These are phyloP conservation scores for Clanis bilineata DNA, from an alignment of 2,888 invertebrate species.

Conservation along the genomic window DNA sequence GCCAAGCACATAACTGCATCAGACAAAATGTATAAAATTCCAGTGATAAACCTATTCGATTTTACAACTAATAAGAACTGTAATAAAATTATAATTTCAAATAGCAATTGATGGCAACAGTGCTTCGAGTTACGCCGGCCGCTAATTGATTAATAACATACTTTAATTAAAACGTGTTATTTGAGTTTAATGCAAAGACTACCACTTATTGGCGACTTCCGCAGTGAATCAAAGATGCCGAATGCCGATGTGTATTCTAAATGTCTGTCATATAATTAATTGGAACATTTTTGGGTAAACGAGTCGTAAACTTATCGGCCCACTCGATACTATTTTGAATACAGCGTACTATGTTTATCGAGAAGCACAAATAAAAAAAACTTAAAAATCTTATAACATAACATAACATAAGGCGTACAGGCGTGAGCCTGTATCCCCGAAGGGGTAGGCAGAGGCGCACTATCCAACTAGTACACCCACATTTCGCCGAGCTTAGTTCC, in stretches of 20 bases:
- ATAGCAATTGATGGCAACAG: not conserved
- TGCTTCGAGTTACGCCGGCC: not conserved
- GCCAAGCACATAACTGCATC: not conserved
- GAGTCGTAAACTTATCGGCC: not conserved
- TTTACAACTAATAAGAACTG: not conserved
- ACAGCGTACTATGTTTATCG: too few relatives aligned
- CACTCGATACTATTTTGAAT: not conserved
- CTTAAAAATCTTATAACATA: too few relatives aligned
- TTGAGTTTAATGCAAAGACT: not conserved
- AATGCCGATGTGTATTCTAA: not conserved
- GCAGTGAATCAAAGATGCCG: constrained; percentile 13
- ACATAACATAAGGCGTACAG: too few relatives aligned
- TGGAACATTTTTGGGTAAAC: not conserved
- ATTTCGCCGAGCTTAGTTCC: too few relatives aligned
- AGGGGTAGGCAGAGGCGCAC: too few relatives aligned
- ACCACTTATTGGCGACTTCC: constrained; percentile 2
- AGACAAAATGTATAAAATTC: not conserved
- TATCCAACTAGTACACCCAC: too few relatives aligned
- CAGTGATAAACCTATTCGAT: not conserved
- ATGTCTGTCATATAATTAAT: constrained; percentile 11
- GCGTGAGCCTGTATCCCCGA: too few relatives aligned
- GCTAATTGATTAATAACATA: constrained; percentile 8
- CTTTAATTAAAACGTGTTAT: constrained; percentile 8
- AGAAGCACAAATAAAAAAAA: too few relatives aligned
- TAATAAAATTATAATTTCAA: constrained; percentile 12